These are phyloP conservation scores for Pseudoatta argentina DNA, from an alignment of 1,140 invertebrate genomes.

Conservation along the genomic window DNA sequence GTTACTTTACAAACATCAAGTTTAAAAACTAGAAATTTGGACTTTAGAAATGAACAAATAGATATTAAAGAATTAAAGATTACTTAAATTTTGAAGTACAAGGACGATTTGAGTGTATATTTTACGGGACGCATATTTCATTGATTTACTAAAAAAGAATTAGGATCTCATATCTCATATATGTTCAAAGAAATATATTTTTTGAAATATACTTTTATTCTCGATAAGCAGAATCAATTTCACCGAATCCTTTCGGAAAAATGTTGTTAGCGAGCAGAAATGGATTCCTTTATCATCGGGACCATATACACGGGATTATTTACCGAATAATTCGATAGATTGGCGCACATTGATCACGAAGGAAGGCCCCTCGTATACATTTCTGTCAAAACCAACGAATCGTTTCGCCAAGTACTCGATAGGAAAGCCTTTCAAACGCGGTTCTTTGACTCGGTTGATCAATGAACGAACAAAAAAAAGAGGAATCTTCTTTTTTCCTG, in stretches of 20 bases:
- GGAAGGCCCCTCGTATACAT: constrained; percentile 10
- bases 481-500: constrained; percentile 19
- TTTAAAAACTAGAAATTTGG: background rate
- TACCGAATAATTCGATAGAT: constrained; percentile 43
- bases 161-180: background rate
- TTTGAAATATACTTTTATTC: background rate
- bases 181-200: background rate
- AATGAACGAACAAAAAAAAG: constrained; percentile 32
- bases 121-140: background rate
- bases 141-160: background rate
- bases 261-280: constrained; percentile 24
- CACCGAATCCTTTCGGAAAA: background rate
- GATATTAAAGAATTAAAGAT: background rate
- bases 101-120: background rate
- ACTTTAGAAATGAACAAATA: background rate
- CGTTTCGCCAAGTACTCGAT: constrained; percentile 32
- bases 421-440: constrained; percentile 34
- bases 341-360: constrained; percentile 28
- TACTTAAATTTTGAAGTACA: background rate
- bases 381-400: constrained; percentile 56
- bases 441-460: constrained; percentile 29
- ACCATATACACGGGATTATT: constrained; percentile 19
- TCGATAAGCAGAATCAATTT: background rate
- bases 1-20: background rate
- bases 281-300: constrained; percentile 43